A percentile compares a stretch with the other conserved stretches of the same genome.
Evolutionary conservation across 2,888 invertebrate species (phyloP).

Genomic region (Aspidiotus rigidus): DNA sequence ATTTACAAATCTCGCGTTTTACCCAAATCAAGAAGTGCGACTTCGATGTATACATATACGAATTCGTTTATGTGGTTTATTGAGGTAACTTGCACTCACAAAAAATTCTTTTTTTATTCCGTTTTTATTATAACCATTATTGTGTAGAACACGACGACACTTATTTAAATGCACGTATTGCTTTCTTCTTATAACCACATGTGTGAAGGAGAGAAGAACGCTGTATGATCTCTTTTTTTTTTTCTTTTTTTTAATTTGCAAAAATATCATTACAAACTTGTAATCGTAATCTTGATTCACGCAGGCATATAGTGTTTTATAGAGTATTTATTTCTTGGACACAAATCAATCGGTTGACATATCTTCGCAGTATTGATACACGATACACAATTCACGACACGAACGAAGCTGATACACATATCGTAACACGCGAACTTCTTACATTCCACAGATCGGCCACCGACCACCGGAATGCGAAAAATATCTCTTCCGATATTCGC

Average conservation of each 20-base stretch:
- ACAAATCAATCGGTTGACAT: slow-evolving; percentile 4
- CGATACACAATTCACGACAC: slow-evolving; percentile 4
- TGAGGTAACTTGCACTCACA: too few relatives aligned
- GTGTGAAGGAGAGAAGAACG: background rate
- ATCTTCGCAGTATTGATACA: slow-evolving; percentile 1
- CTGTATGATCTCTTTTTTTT: background rate
- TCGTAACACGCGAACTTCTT: slow-evolving; percentile 2
- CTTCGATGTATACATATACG: background rate
- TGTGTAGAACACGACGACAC: background rate
- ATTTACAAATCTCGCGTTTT: background rate
- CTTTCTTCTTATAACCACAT: background rate
- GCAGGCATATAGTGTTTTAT: background rate
- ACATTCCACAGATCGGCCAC: background rate
- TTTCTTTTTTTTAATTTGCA: slow-evolving; percentile 3
- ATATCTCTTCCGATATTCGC: background rate
- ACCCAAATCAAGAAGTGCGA: background rate
- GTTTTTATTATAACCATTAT: too few relatives aligned
- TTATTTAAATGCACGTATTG: background rate
- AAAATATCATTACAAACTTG: slow-evolving; percentile 1
- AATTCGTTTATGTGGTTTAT: background rate
- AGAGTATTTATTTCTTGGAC: slow-evolving; percentile 2
- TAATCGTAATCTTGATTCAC: slow-evolving; percentile 4
- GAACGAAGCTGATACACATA: background rate
- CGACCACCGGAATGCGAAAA: background rate
- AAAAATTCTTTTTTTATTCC: too few relatives aligned